Evolutionary conservation across 2,797 vertebrate species (phyloP).

Genomic region (Clamator glandarius): DNA sequence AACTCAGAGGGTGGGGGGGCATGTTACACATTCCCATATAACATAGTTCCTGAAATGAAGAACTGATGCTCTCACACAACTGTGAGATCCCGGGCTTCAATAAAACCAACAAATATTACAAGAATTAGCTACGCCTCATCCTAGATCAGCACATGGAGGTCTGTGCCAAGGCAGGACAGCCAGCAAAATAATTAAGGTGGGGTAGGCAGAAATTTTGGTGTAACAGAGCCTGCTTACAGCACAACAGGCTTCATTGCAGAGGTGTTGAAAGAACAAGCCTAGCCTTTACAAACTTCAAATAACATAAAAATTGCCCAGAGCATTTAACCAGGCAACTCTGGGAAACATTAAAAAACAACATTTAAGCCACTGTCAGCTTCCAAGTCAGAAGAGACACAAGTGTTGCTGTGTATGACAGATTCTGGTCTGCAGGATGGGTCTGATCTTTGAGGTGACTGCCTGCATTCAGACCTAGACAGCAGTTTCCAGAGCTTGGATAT

Average conservation of each 20-base stretch:
- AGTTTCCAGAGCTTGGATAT: neutral
- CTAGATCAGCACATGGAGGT: neutral
- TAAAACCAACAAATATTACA: neutral
- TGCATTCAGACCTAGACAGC: neutral
- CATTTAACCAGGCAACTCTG: no score
- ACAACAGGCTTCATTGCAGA: neutral
- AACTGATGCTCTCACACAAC: neutral
- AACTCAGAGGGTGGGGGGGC: neutral
- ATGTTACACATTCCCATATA: neutral
- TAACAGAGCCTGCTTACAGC: neutral
- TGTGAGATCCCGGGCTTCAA: neutral
- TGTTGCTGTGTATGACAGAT: neutral
- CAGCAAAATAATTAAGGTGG: neutral
- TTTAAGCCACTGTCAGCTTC: neutral
- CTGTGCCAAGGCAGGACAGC: neutral
- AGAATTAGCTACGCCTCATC: neutral
- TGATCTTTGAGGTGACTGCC: neutral
- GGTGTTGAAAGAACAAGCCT: neutral
- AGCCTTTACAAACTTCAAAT: neutral
- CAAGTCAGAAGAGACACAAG: neutral
- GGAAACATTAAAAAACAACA: neutral
- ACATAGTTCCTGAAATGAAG: neutral
- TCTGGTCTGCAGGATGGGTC: neutral
- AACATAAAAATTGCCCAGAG: neutral
- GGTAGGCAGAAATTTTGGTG: neutral